A percentile compares a stretch with the other conserved stretches of the same genome.
These are phyloP conservation scores for Anabas testudineus DNA, from an alignment of 2,797 vertebrate species.

Conservation along the genomic window DNA sequence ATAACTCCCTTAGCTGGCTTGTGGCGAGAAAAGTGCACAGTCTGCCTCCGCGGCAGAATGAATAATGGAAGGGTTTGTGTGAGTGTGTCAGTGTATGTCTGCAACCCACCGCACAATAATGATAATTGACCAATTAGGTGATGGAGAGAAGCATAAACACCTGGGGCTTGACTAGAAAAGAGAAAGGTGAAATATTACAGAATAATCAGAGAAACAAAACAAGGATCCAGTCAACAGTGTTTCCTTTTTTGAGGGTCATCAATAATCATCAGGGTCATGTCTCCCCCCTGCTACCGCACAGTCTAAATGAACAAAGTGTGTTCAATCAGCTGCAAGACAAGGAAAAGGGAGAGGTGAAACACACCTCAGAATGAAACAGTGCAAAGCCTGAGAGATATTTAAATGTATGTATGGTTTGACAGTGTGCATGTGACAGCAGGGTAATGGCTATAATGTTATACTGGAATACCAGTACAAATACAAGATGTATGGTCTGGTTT, in stretches of 20 bases:
- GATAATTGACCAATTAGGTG: constrained; percentile 66
- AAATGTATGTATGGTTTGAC: no score
- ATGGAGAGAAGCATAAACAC: constrained; percentile 33
- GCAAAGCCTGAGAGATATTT: no score
- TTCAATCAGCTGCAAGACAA: not conserved
- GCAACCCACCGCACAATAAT: constrained; percentile 28
- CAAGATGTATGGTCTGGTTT: no score
- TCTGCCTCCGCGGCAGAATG: constrained; percentile 51
- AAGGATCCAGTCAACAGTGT: not conserved
- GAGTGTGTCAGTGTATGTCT: constrained; percentile 13
- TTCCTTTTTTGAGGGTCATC: constrained; percentile 26
- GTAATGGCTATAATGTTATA: no score
- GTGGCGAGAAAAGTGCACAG: constrained; percentile 25
- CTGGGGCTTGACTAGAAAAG: constrained; percentile 53
- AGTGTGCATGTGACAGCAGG: no score
- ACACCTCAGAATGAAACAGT: no score
- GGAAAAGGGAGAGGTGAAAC: not conserved
- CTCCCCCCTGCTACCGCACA: not conserved
- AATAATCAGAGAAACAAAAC: constrained; percentile 22
- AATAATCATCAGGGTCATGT: constrained; percentile 9
- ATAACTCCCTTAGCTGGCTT: constrained; percentile 57
- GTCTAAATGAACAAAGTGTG: not conserved
- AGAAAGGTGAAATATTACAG: constrained; percentile 30
- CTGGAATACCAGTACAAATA: no score
- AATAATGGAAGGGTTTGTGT: constrained; percentile 51